Conservation (phyloP, 1,140 invertebrate genomes). For the Listronotus oregonensis region DNA sequence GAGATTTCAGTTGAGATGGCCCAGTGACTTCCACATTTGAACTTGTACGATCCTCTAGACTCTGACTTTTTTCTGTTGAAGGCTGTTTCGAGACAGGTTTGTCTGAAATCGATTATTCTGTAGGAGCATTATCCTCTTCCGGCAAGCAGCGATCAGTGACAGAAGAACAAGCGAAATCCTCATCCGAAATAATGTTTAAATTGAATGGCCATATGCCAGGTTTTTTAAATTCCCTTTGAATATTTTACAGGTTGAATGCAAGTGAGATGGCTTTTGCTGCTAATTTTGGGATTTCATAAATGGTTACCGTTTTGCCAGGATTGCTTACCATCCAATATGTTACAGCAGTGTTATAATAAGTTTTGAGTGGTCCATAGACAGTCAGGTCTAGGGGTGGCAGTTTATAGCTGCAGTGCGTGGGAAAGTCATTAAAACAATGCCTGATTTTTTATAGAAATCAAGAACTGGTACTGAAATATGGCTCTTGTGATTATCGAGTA, state of each 20-base stretch:
- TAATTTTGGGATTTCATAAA: slow-evolving; percentile 10
- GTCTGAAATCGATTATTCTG: background rate
- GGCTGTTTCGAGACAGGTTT: background rate
- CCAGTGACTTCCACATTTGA: too few relatives aligned
- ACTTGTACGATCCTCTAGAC: too few relatives aligned
- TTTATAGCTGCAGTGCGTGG: too few relatives aligned
- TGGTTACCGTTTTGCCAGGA: too few relatives aligned
- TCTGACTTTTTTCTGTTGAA: background rate
- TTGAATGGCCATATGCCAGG: slow-evolving; percentile 6
- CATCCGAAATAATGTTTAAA: background rate
- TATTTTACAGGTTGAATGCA: background rate
- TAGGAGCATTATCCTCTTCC: background rate
- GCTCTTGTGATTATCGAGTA: slow-evolving; percentile 7
- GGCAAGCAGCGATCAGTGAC: slow-evolving; percentile 2
- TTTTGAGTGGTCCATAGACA: too few relatives aligned
- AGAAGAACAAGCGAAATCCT: slow-evolving; percentile 1
- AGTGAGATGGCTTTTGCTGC: background rate
- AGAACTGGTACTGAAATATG: background rate
- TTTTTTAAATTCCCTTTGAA: slow-evolving; percentile 7
- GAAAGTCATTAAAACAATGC: slow-evolving; percentile 5
- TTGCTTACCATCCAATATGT: too few relatives aligned
- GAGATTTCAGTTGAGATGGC: background rate
- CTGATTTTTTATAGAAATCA: background rate
- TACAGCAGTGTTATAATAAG: too few relatives aligned
- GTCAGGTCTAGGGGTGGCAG: too few relatives aligned